phyloP scores from a whole-genome alignment of 2,113 vertebrate genomes.

The Ceyx cyanopectus region DNA sequence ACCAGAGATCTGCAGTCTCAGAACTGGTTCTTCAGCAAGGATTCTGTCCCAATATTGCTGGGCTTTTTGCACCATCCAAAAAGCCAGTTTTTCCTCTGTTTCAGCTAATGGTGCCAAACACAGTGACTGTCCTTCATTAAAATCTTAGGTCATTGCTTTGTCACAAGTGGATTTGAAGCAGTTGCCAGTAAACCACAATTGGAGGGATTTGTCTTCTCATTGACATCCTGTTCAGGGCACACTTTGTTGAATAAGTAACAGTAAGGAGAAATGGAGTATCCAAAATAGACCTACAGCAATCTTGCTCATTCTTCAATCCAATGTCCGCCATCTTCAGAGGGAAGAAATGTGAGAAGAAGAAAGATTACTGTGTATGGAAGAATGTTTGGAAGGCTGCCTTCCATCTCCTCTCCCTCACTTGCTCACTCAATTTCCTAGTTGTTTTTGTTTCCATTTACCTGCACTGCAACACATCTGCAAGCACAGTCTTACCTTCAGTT shows the following conservation, averaged over 20 bases:
- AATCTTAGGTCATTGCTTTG: not conserved
- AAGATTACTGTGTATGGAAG: not conserved
- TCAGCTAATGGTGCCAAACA: not conserved
- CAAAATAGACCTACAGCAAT: not conserved
- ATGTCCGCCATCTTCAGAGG: accelerated
- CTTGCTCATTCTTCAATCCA: not conserved
- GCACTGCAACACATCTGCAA: not conserved
- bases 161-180: not conserved
- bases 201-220: not conserved
- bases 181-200: not conserved
- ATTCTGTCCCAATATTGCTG: not conserved
- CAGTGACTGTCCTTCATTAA: not conserved
- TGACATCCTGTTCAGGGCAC: not conserved
- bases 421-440: accelerated
- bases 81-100: not conserved
- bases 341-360: not conserved
- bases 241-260: not conserved
- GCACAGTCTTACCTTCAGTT: not conserved
- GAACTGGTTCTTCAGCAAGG: not conserved
- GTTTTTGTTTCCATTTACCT: not conserved
- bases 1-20: accelerated
- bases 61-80: not conserved
- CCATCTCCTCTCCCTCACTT: not conserved
- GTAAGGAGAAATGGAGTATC: not conserved
- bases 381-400: not conserved